These are phyloP conservation scores for Cheilosia variabilis DNA, from an alignment of 2,888 invertebrate species.

Conservation along the genomic window DNA sequence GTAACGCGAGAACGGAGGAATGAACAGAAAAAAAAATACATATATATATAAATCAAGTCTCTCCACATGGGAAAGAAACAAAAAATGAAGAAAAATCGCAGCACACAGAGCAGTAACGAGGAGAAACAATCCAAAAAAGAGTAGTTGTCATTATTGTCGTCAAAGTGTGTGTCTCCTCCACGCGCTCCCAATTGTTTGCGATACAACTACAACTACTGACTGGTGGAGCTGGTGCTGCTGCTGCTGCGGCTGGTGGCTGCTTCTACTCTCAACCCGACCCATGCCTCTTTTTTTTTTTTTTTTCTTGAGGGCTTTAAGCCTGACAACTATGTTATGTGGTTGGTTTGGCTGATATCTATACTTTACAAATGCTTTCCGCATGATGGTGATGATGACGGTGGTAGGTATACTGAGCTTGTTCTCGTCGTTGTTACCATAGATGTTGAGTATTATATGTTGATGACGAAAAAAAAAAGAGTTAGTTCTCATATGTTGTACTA, in stretches of 20 bases:
- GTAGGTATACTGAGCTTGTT: constrained; percentile 30
- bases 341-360: constrained; percentile 64
- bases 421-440: constrained; percentile 41
- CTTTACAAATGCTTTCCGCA: constrained; percentile 69
- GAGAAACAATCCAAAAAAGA: constrained; percentile 62
- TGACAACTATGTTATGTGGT: constrained; percentile 69
- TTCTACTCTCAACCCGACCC: constrained; percentile 57
- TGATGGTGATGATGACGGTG: constrained; percentile 61
- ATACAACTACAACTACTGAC: constrained; percentile 40
- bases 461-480: constrained; percentile 51
- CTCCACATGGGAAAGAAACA: constrained; percentile 56
- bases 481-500: constrained; percentile 48
- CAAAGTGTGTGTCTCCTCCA: constrained; percentile 63
- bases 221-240: constrained; percentile 10
- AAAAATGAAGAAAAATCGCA: constrained; percentile 54
- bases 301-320: constrained; percentile 71
- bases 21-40: background rate
- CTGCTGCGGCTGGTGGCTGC: constrained; percentile 40
- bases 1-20: constrained; percentile 38
- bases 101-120: constrained; percentile 55
- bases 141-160: constrained; percentile 71
- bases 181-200: constrained; percentile 65
- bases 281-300: constrained; percentile 27
- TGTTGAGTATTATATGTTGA: constrained; percentile 61
- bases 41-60: constrained; percentile 28